Conservation (phyloP, 2,797 vertebrate species). For the Pseudochaenichthys georgianus region DNA sequence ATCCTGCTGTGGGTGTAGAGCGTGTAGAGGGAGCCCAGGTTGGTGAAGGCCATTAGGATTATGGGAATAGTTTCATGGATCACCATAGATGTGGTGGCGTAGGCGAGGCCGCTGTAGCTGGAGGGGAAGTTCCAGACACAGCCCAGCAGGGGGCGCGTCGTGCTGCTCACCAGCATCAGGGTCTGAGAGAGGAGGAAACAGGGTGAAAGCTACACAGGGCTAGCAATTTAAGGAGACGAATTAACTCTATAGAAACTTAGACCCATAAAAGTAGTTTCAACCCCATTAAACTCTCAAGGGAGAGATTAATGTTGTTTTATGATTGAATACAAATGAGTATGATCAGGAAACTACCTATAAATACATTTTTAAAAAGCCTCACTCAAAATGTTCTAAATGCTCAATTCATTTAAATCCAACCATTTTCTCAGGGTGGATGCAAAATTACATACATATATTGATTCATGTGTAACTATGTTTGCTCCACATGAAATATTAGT, state of each 20-base stretch:
- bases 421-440: neutral
- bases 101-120: constrained; percentile 77
- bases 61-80: constrained; percentile 87
- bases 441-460: no score
- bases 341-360: neutral
- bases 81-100: constrained; percentile 85
- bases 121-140: constrained; percentile 88
- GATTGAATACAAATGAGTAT: no score
- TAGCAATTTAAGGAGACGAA: neutral
- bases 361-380: neutral
- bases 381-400: neutral
- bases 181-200: constrained; percentile 64
- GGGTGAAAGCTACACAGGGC: no score
- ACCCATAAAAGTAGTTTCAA: no score
- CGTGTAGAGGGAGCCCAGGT: constrained; percentile 83
- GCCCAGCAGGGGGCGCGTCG: constrained; percentile 85
- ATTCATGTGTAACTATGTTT: neutral
- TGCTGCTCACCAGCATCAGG: constrained; percentile 86
- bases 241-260: neutral
- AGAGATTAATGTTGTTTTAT: no score
- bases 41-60: constrained; percentile 84
- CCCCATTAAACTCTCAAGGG: no score
- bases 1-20: constrained; percentile 79
- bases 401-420: neutral
- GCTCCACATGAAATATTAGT: neutral